Percentiles rank a stretch among this genome's conserved stretches.
Conservation (phyloP, 2,113 vertebrate genomes). For the Rhabdornis inornatus region DNA sequence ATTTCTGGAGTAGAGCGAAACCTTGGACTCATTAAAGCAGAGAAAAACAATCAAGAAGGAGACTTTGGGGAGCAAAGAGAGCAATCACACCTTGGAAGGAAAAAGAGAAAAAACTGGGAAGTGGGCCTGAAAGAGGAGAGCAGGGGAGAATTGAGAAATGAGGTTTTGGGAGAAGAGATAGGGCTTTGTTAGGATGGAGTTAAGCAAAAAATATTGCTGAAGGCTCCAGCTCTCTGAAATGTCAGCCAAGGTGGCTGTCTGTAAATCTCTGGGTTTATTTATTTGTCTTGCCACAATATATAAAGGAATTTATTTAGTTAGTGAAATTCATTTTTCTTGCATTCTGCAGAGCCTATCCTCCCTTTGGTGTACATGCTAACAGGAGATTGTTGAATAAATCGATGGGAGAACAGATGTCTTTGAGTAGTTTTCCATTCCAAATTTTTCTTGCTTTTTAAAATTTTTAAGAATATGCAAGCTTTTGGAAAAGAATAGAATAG, state of each 20-base stretch:
- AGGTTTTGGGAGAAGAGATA: slow-evolving; percentile 35
- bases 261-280: slow-evolving; percentile 61
- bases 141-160: slow-evolving; percentile 36
- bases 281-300: slow-evolving; percentile 65
- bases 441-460: neutral
- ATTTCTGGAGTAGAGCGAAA: slow-evolving; percentile 37
- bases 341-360: slow-evolving; percentile 43
- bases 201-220: slow-evolving; percentile 52
- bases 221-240: slow-evolving; percentile 52
- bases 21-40: slow-evolving; percentile 53
- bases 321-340: slow-evolving; percentile 50
- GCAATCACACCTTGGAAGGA: slow-evolving; percentile 57
- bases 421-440: neutral
- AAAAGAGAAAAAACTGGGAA: slow-evolving; percentile 54
- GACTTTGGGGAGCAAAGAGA: slow-evolving; percentile 52
- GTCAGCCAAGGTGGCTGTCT: slow-evolving; percentile 64
- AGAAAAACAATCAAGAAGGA: slow-evolving; percentile 56
- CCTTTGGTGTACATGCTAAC: slow-evolving; percentile 17
- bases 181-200: slow-evolving; percentile 40
- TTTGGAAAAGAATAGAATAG: neutral
- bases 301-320: slow-evolving; percentile 63
- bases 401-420: slow-evolving; percentile 25
- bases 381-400: neutral
- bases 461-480: neutral
- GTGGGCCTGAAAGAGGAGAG: slow-evolving; percentile 35